Evolutionary conservation across 2,888 invertebrate genomes (phyloP).

Genomic region (Clostera curtula): DNA sequence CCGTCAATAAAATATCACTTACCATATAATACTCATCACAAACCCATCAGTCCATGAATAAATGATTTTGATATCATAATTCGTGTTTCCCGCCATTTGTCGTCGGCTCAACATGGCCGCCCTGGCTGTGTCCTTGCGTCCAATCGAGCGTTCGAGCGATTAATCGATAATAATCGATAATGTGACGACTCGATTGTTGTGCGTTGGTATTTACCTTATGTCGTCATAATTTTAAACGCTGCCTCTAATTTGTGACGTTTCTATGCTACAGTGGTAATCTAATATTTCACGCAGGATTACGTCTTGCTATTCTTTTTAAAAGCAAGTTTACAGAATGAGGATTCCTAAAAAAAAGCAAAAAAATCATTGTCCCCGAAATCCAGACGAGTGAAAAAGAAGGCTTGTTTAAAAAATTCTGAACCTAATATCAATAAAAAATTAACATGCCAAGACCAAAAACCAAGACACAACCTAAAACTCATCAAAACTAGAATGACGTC

Average conservation of each 20-base stretch:
- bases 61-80: constrained; percentile 46
- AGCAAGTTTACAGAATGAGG: too few species aligned
- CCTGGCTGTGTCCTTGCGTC: constrained; percentile 22
- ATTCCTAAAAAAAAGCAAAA: too few species aligned
- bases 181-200: constrained; percentile 29
- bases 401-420: too few species aligned
- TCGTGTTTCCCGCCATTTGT: constrained; percentile 41
- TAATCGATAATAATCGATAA: constrained; percentile 38
- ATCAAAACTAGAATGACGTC: too few species aligned
- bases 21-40: constrained; percentile 27
- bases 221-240: constrained; percentile 12
- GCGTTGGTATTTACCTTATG: constrained; percentile 16
- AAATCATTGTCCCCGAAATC: too few species aligned
- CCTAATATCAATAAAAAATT: too few species aligned
- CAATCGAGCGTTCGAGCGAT: constrained; percentile 32
- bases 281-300: constrained; percentile 1
- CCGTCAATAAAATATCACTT: constrained; percentile 14
- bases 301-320: too few species aligned
- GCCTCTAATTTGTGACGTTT: not conserved
- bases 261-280: not conserved
- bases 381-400: too few species aligned
- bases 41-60: constrained; percentile 26
- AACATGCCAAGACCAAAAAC: too few species aligned
- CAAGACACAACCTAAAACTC: too few species aligned
- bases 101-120: constrained; percentile 17